phyloP scores from a whole-genome alignment of 1,140 invertebrate genomes.

The Ostrea edulis region DNA sequence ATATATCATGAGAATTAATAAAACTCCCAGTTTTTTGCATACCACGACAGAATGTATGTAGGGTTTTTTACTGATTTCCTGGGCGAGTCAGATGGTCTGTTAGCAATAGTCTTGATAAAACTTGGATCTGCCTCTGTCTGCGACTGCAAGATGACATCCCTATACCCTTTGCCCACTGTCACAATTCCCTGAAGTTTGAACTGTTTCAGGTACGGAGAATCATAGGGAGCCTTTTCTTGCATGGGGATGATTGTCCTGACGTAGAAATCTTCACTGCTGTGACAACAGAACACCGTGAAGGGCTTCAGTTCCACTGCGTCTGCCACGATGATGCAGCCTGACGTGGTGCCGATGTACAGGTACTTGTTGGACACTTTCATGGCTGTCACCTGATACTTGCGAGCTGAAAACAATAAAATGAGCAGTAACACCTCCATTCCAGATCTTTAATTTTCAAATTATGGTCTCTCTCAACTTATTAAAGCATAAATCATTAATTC shows the following conservation, averaged over 20 bases:
- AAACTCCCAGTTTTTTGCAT: conserved; percentile 69
- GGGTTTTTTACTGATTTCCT: conserved; percentile 48
- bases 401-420: conserved; percentile 52
- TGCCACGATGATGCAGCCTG: conserved; percentile 71
- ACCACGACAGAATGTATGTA: conserved; percentile 69
- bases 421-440: neutral
- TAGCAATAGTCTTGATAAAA: conserved; percentile 3
- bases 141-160: conserved; percentile 58
- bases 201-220: neutral
- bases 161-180: conserved; percentile 66
- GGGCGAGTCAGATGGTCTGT: neutral
- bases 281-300: conserved; percentile 68
- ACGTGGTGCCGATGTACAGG: conserved; percentile 74
- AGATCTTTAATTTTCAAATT: neutral
- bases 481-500: no score
- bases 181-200: conserved; percentile 60
- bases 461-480: no score
- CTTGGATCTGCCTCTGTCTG: neutral
- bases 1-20: conserved; percentile 55
- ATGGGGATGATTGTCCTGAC: conserved; percentile 68
- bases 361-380: conserved; percentile 66
- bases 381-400: conserved; percentile 67
- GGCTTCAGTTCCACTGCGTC: conserved; percentile 65
- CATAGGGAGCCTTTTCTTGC: conserved; percentile 9
- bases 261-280: conserved; percentile 70